These are phyloP conservation scores for Galaxea fascicularis DNA, from an alignment of 92 coral and sea anemone genomes.

Conservation along the genomic window DNA sequence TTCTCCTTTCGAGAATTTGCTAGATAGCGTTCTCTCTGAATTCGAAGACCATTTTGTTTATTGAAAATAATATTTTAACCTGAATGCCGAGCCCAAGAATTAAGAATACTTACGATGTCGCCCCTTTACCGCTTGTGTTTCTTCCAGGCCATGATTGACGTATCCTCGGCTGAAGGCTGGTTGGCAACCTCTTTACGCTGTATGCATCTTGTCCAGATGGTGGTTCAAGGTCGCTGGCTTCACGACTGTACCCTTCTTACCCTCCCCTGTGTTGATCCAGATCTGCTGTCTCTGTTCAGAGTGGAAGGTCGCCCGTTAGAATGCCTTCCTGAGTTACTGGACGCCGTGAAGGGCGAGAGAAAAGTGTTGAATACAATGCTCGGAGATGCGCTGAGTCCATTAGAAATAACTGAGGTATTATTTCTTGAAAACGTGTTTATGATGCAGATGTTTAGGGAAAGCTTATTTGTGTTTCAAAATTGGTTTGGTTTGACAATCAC, in stretches of 20 bases:
- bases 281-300: slow-evolving; percentile 77
- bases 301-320: slow-evolving; percentile 67
- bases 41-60: no score
- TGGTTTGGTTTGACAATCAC: no score
- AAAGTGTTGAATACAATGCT: slow-evolving; percentile 73
- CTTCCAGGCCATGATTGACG: slow-evolving; percentile 95
- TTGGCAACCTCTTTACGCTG: slow-evolving; percentile 87
- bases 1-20: no score
- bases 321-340: slow-evolving; percentile 87
- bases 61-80: no score
- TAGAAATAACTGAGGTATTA: slow-evolving; percentile 79
- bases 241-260: slow-evolving; percentile 91
- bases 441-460: slow-evolving; percentile 49
- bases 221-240: slow-evolving; percentile 96
- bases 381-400: slow-evolving; percentile 64
- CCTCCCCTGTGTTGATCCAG: slow-evolving; percentile 83
- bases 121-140: not conserved
- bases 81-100: no score
- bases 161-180: slow-evolving; percentile 98
- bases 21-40: no score
- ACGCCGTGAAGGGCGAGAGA: slow-evolving; percentile 72
- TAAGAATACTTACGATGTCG: no score
- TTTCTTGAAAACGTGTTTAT: not conserved
- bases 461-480: no score
- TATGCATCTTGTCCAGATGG: slow-evolving; percentile 96